These are phyloP conservation scores for Xylocampa areola DNA, from an alignment of 2,888 invertebrate genomes.

Conservation along the genomic window DNA sequence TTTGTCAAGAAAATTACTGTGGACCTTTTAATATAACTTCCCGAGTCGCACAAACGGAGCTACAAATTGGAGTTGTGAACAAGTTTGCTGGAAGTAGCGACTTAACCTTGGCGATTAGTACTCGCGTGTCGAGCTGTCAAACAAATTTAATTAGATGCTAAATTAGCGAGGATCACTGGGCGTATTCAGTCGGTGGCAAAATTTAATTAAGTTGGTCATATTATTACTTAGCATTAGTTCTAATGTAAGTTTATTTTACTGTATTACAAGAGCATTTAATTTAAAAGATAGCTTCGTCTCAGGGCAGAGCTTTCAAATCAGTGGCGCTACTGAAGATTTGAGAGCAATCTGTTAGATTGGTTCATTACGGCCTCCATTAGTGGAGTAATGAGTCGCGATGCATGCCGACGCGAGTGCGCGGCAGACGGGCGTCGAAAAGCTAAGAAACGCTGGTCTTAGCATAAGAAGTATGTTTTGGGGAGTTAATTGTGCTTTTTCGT, in stretches of 20 bases:
- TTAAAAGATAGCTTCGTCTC: conserved; percentile 73
- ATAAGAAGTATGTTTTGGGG: background rate
- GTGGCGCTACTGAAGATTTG: conserved; percentile 85
- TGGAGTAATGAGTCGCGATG: conserved; percentile 89
- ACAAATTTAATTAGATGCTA: conserved; percentile 81
- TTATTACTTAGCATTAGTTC: conserved; percentile 13
- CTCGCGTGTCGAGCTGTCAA: conserved; percentile 77
- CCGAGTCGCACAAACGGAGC: conserved; percentile 79
- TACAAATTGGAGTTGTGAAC: conserved; percentile 85
- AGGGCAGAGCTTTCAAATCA: conserved; percentile 84
- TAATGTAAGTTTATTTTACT: conserved; percentile 20
- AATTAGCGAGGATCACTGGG: conserved; percentile 76
- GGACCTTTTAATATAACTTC: conserved; percentile 90
- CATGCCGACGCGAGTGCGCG: conserved; percentile 70
- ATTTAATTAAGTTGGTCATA: conserved; percentile 30
- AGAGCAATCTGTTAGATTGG: conserved; percentile 89
- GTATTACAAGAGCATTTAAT: conserved; percentile 71
- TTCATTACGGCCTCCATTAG: conserved; percentile 88
- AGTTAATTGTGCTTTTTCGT: background rate
- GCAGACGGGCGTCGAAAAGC: conserved; percentile 67
- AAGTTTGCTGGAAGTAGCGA: conserved; percentile 77
- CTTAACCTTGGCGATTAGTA: conserved; percentile 81
- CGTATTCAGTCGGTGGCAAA: conserved; percentile 47
- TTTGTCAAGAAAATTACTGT: conserved; percentile 89
- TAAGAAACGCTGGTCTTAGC: background rate